Percentiles rank a stretch among this genome's conserved stretches.
Evolutionary conservation across 2,888 invertebrate species (phyloP).

Genomic region (Augiades crinisus): DNA sequence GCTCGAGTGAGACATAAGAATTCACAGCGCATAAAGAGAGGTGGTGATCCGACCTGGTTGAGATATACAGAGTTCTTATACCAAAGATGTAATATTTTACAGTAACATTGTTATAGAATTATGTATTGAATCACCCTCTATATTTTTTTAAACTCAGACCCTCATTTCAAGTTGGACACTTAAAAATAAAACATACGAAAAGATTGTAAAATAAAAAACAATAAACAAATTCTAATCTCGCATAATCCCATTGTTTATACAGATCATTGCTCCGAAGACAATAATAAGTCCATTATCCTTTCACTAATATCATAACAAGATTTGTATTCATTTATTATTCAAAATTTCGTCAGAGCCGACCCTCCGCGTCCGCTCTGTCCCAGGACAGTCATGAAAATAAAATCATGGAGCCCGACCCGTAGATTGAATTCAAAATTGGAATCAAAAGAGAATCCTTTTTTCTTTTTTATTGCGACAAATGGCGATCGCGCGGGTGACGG

Average conservation of each 20-base stretch:
- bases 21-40: no score
- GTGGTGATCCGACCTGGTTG: no score
- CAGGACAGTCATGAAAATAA: conserved; percentile 77
- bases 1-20: no score
- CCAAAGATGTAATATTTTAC: no score
- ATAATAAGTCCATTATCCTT: conserved; percentile 46
- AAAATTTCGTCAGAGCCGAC: conserved; percentile 50
- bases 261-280: conserved; percentile 31
- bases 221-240: background rate
- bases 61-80: no score
- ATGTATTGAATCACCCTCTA: no score
- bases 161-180: no score
- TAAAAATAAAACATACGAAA: no score
- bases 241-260: background rate
- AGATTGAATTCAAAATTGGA: conserved; percentile 79
- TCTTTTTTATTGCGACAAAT: conserved; percentile 67
- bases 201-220: no score
- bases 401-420: conserved; percentile 74
- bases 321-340: conserved; percentile 65
- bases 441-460: conserved; percentile 77
- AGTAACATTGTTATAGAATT: no score
- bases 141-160: no score
- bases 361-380: conserved; percentile 49
- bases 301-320: conserved; percentile 52
- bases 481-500: conserved; percentile 53